These are phyloP conservation scores for Varecia variegata DNA, from an alignment of 2,797 vertebrate species.

Conservation along the genomic window DNA sequence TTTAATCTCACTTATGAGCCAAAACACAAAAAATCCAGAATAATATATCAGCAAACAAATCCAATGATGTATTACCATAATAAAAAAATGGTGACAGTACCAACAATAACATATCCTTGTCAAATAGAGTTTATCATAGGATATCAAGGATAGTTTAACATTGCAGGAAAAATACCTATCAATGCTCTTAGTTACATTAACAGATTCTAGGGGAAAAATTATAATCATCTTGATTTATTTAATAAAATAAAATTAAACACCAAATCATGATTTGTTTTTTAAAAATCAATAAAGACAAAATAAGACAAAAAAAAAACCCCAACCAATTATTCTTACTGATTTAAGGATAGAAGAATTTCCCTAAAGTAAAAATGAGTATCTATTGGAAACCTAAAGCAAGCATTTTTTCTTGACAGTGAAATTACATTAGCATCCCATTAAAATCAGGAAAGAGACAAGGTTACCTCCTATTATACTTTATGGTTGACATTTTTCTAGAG, in stretches of 20 bases:
- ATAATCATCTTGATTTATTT: neutral
- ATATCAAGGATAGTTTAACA: neutral
- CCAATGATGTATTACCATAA: neutral
- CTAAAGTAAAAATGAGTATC: neutral
- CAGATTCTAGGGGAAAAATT: neutral
- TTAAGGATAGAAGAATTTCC: neutral
- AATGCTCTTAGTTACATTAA: neutral
- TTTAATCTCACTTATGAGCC: neutral
- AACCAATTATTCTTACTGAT: neutral
- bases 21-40: neutral
- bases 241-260: neutral
- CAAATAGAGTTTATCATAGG: neutral
- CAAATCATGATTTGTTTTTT: neutral
- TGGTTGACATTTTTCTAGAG: neutral
- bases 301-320: neutral
- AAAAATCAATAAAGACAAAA: neutral
- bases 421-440: neutral
- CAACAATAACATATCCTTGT: neutral
- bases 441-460: neutral
- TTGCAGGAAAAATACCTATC: neutral
- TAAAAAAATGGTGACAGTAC: neutral
- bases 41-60: neutral
- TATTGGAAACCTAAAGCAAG: neutral
- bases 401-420: neutral
- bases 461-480: neutral